Conservation (phyloP, 2,113 vertebrate genomes). For the Sigmodon hispidus region DNA sequence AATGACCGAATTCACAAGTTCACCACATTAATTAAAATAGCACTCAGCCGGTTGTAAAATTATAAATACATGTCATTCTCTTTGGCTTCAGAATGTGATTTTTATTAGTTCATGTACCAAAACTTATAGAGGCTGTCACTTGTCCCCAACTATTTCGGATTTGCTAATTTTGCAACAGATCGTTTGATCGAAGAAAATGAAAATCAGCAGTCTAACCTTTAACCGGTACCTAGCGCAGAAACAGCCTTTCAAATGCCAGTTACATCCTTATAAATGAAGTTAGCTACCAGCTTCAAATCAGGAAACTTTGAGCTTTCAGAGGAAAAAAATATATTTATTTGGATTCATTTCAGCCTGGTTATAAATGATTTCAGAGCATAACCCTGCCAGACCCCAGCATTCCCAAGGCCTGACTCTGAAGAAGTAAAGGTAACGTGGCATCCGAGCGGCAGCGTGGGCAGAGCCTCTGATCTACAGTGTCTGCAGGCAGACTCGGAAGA, state of each 20-base stretch:
- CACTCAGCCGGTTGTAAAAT: conserved; percentile 63
- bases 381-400: conserved; percentile 40
- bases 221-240: conserved; percentile 32
- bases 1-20: conserved; percentile 72
- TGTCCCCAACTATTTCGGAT: conserved; percentile 56
- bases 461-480: conserved; percentile 64
- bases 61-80: conserved; percentile 72
- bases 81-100: conserved; percentile 55
- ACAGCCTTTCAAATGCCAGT: conserved; percentile 71
- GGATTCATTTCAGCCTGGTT: conserved; percentile 61
- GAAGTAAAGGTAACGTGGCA: conserved; percentile 31
- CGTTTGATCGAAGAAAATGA: conserved; percentile 52
- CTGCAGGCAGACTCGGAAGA: conserved; percentile 58
- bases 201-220: conserved; percentile 72
- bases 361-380: conserved; percentile 64
- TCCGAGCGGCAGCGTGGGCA: conserved; percentile 20
- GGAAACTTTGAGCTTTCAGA: conserved; percentile 70
- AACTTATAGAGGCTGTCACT: conserved; percentile 26
- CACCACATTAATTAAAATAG: conserved; percentile 76
- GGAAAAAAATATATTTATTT: conserved; percentile 60
- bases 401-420: conserved; percentile 46
- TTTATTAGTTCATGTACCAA: conserved; percentile 70
- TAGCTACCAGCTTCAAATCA: conserved; percentile 57
- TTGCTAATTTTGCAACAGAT: conserved; percentile 69
- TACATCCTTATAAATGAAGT: conserved; percentile 67